These are phyloP conservation scores for Drosophila mojavensis DNA, from an alignment of 1,140 invertebrate genomes.

Conservation along the genomic window DNA sequence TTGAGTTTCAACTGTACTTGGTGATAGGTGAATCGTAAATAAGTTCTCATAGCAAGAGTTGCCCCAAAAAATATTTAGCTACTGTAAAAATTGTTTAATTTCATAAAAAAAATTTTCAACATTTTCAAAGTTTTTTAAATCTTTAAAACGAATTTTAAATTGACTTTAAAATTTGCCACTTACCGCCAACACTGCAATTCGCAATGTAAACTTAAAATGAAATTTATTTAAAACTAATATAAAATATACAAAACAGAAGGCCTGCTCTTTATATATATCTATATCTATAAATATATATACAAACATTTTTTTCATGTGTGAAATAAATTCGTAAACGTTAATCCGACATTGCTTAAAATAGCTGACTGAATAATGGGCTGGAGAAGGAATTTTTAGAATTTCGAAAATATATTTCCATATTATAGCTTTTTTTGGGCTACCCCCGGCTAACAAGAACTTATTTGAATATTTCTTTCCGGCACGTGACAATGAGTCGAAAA, in stretches of 20 bases:
- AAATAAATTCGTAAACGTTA: constrained; percentile 17
- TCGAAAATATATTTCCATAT: neutral
- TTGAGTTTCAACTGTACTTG: constrained; percentile 39
- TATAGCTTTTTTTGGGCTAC: constrained; percentile 51
- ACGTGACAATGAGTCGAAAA: constrained; percentile 60
- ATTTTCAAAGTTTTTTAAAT: no score
- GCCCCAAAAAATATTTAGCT: constrained; percentile 45
- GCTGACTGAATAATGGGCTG: constrained; percentile 38
- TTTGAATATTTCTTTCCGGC: constrained; percentile 46
- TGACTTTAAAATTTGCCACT: constrained; percentile 61
- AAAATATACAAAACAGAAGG: constrained; percentile 7
- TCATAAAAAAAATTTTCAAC: no score
- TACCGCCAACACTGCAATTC: constrained; percentile 79
- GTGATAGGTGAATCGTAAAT: constrained; percentile 31
- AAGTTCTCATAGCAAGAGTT: constrained; percentile 73
- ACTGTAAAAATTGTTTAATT: constrained; percentile 6
- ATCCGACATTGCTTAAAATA: constrained; percentile 38
- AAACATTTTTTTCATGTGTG: constrained; percentile 1
- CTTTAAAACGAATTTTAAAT: no score
- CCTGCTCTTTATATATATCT: constrained; percentile 1
- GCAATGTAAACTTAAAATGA: constrained; percentile 73
- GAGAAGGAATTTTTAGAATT: constrained; percentile 21
- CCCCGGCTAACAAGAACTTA: constrained; percentile 76
- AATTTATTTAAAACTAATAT: constrained; percentile 35
- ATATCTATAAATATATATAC: neutral